phyloP scores from a whole-genome alignment of 92 coral and sea anemone species.

The Palythoa heliodiscus region DNA sequence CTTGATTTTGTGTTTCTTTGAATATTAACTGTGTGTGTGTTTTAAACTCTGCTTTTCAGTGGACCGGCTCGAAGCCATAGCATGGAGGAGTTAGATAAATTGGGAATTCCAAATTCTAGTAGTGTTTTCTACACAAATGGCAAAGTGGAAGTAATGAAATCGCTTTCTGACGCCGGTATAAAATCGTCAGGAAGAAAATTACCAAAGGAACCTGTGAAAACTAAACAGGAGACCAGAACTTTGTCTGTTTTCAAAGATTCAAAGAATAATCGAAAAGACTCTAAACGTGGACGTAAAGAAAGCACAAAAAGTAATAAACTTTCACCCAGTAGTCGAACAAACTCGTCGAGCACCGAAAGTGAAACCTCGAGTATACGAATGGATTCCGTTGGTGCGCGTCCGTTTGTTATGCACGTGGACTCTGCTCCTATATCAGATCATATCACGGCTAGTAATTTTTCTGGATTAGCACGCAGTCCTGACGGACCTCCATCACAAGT shows the following conservation, averaged over 20 bases:
- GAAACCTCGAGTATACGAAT: conserved; percentile 21
- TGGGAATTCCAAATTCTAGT: conserved; percentile 40
- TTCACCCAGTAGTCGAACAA: conserved; percentile 1
- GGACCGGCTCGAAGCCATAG: conserved; percentile 68
- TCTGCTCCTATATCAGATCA: conserved; percentile 26
- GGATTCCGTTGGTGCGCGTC: conserved; percentile 18
- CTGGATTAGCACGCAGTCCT: conserved; percentile 6
- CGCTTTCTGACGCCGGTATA: conserved; percentile 39
- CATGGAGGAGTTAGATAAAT: conserved; percentile 73
- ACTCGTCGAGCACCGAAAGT: conserved; percentile 29
- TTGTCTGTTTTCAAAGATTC: conserved; percentile 14
- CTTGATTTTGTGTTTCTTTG: not conserved
- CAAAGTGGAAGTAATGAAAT: conserved; percentile 5
- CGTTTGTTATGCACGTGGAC: conserved; percentile 43
- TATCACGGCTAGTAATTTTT: not conserved
- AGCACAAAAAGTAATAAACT: not conserved
- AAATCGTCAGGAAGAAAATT: conserved; percentile 35
- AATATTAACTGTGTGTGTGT: not conserved
- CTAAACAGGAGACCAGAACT: conserved; percentile 1
- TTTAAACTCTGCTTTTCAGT: conserved; percentile 9
- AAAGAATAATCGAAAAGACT: conserved; percentile 28
- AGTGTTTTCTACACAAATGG: conserved; percentile 56
- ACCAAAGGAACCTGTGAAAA: conserved; percentile 24
- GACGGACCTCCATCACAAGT: conserved; percentile 4
- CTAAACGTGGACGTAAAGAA: conserved; percentile 38